Conservation (phyloP, 1,140 invertebrate genomes). For the Camponotus vicinus region DNA sequence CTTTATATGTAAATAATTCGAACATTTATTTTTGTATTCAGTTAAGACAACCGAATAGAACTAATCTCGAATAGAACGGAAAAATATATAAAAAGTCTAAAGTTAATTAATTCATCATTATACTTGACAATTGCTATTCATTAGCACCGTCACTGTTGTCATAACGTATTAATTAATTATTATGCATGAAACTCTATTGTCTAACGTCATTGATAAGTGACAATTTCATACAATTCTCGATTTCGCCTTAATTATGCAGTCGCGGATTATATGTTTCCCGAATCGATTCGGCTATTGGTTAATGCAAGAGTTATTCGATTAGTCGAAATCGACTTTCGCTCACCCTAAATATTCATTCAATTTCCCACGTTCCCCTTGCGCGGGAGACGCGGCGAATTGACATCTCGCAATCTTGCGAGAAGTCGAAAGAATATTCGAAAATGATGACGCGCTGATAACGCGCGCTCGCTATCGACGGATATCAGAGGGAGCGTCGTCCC, state of each 20-base stretch:
- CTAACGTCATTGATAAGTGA: not conserved
- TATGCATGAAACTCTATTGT: constrained; percentile 4
- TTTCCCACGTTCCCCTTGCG: not conserved
- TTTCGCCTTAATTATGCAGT: not conserved
- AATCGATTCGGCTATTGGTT: not conserved
- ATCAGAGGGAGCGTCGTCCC: constrained; percentile 52
- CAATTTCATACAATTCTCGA: constrained; percentile 17
- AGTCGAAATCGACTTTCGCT: not conserved
- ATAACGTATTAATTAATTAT: constrained; percentile 32
- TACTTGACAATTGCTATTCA: not conserved
- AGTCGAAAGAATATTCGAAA: not conserved
- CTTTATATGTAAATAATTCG: not conserved
- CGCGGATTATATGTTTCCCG: not conserved
- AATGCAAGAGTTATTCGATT: constrained; percentile 19
- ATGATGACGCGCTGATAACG: constrained; percentile 40
- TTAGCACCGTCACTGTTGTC: constrained; percentile 20
- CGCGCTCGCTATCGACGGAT: constrained; percentile 33
- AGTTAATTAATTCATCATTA: constrained; percentile 36
- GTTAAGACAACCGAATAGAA: not conserved
- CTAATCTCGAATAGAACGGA: not conserved
- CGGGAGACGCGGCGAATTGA: not conserved
- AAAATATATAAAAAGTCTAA: not conserved
- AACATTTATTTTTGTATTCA: not conserved
- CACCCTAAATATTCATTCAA: constrained; percentile 13
- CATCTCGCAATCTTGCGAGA: constrained; percentile 3